Evolutionary conservation across 2,113 vertebrate species (phyloP), one percentile per base, ranked within the genome.

Genomic region (Ictidomys tridecemlineatus): DNA sequence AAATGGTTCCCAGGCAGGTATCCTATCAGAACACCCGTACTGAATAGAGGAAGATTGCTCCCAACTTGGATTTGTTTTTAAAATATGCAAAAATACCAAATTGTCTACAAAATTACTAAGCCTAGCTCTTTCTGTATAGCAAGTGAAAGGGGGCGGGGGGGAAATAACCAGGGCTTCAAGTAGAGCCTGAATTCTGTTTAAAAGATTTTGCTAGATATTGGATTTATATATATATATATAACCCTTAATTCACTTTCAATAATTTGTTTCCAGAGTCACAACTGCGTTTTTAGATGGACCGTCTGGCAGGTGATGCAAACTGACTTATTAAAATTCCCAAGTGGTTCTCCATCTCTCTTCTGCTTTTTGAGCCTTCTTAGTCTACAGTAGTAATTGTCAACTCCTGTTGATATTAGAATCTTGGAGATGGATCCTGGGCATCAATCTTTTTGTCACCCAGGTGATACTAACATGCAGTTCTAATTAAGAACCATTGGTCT

Each of bases 51-150:
- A 96, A 84, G 73, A n/a, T 39, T 22, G 12, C 42, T 94, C 73
- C 16, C 24, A 18, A 26, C 80, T 86, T 61, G 20, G 79, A 76
- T 24, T 80, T 93, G 85, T 93, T 94, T 96, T 74, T 32, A 73
- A 94, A 88, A 89, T 39, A 89, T 14, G 65, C 86, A 51, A 51
- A 56, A 67, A 85, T 30, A 28, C 16, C 94, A 67, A 72, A 63
- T 63, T 63, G 28, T 83, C 58, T 67, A 18, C 26, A 10, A 87
- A 51, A 85, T 83, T 67, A 34, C 73, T 73, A 91, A 91, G 20
- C 42, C 73, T 78, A 90, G 51, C 16, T 48, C 5, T 95, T 96
- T 86, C 37, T 76, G 2, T 85, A 61, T 20, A 85, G 61, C 85
- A 95, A 70, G 28, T 34, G 13, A 86, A 92, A 48, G 9, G 3